Evolutionary conservation across 2,113 vertebrate genomes (phyloP).

Genomic region (Tapirus terrestris): DNA sequence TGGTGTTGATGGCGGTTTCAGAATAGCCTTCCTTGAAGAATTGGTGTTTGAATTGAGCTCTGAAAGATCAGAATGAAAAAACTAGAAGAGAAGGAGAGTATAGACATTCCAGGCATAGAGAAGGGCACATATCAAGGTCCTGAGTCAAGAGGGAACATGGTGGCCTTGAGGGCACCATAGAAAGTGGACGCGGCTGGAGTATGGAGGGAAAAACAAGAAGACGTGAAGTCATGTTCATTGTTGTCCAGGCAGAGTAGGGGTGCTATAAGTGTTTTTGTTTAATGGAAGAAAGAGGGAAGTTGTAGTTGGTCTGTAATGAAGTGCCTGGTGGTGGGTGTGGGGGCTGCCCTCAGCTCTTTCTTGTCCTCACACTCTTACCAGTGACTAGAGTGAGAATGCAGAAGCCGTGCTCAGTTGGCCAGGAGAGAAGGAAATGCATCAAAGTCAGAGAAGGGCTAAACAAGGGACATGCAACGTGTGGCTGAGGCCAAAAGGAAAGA

Average conservation of each 20-base stretch:
- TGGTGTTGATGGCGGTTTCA: not conserved
- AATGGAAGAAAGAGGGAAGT: not conserved
- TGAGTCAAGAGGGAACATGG: not conserved
- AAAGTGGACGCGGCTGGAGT: not conserved
- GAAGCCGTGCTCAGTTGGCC: not conserved
- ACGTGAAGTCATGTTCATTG: not conserved
- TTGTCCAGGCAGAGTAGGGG: not conserved
- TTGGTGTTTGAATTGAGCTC: not conserved
- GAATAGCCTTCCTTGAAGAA: not conserved
- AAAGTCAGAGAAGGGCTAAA: not conserved
- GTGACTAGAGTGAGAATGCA: not conserved
- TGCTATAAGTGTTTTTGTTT: not conserved
- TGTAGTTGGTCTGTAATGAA: not conserved
- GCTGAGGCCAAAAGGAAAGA: not conserved
- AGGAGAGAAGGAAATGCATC: not conserved
- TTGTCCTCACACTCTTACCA: not conserved
- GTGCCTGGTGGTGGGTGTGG: not conserved
- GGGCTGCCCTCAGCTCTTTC: not conserved
- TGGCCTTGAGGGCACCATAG: not conserved
- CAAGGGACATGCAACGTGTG: no score
- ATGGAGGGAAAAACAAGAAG: not conserved
- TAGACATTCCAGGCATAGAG: not conserved
- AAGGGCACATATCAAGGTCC: not conserved
- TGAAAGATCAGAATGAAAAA: not conserved
- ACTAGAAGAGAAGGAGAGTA: not conserved